Evolutionary conservation across 2,113 vertebrate genomes (phyloP).

Genomic region (Hiodon alosoides): DNA sequence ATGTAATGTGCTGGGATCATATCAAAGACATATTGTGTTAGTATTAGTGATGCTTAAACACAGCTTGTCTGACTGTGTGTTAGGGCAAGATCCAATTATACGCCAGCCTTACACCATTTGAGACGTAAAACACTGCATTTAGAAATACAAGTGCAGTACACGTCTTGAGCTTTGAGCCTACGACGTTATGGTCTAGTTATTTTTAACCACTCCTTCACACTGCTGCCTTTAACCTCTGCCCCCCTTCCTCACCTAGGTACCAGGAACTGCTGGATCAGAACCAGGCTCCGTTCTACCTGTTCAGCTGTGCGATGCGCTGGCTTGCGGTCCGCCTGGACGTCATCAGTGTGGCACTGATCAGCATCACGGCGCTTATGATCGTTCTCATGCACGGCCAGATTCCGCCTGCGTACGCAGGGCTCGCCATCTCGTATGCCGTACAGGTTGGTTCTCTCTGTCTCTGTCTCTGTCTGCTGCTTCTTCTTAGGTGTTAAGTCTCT

Average conservation of each 20-base stretch:
- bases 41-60: no score
- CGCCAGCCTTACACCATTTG: no score
- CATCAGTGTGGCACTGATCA: constrained; percentile 85
- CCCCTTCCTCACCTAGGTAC: constrained; percentile 60
- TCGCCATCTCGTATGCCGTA: constrained; percentile 85
- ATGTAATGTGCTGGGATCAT: no score
- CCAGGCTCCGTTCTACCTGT: constrained; percentile 82
- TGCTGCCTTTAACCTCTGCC: background rate
- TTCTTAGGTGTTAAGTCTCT: no score
- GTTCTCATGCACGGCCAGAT: constrained; percentile 86
- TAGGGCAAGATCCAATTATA: no score
- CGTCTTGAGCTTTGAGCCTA: no score
- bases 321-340: constrained; percentile 81
- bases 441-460: constrained; percentile 61
- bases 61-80: no score
- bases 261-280: constrained; percentile 84
- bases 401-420: constrained; percentile 79
- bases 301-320: constrained; percentile 89
- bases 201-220: background rate
- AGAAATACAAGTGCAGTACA: no score
- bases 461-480: background rate
- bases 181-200: no score
- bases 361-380: constrained; percentile 81
- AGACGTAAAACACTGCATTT: no score
- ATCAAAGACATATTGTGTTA: no score